Conservation (phyloP, 37 sponge, comb jelly and placozoan species). For the Tethya wilhelma region DNA sequence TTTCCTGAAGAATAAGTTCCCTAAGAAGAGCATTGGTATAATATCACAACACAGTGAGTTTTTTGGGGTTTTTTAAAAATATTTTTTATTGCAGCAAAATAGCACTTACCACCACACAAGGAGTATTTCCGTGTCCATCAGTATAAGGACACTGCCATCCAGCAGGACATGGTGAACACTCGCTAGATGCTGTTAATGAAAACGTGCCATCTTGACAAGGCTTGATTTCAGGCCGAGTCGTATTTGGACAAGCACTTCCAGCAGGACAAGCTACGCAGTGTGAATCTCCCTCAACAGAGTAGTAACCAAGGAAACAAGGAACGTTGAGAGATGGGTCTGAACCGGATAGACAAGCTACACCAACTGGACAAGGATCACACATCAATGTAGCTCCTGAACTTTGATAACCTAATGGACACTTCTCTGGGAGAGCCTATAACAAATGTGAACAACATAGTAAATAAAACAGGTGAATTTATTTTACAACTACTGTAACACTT, state of each 20-base stretch:
- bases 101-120: background rate
- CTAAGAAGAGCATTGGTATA: background rate
- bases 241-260: background rate
- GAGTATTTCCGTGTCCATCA: background rate
- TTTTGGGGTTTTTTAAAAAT: no score
- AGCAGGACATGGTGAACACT: background rate
- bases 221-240: background rate
- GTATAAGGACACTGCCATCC: background rate
- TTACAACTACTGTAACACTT: no score
- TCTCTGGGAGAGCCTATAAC: no score
- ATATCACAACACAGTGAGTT: background rate
- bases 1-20: background rate
- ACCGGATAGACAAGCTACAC: no score
- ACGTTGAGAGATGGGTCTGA: background rate
- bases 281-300: slow-evolving; percentile 1
- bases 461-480: no score
- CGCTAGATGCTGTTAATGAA: background rate
- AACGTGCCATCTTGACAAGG: background rate
- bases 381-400: no score
- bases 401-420: no score
- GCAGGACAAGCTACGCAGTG: background rate
- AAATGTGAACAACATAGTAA: no score
- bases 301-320: background rate
- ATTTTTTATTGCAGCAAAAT: no score
- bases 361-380: no score